Percentiles rank a stretch among this genome's conserved stretches.
These are phyloP conservation scores for Junonia oenone DNA, from an alignment of 2,888 invertebrate genomes.

Conservation along the genomic window DNA sequence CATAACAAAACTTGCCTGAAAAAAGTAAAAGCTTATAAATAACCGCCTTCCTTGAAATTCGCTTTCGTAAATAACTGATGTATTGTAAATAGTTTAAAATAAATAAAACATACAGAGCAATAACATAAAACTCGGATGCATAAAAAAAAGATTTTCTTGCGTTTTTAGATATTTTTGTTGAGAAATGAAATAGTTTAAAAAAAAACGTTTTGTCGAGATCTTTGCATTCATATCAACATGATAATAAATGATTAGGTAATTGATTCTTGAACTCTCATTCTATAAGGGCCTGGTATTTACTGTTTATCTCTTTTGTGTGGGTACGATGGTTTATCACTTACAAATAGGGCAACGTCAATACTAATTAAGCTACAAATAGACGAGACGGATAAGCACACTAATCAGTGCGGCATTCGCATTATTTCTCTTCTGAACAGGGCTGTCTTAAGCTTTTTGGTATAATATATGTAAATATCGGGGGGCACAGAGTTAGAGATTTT, in stretches of 20 bases:
- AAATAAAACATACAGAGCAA: not conserved
- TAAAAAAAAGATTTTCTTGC: not conserved
- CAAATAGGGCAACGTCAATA: not conserved
- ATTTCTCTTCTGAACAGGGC: no score
- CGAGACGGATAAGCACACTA: not conserved
- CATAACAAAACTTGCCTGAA: conserved; percentile 19
- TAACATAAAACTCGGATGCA: no score
- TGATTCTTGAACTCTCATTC: no score
- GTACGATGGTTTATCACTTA: not conserved
- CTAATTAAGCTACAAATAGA: not conserved
- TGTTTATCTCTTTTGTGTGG: not conserved
- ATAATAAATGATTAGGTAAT: no score
- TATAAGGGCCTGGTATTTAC: not conserved
- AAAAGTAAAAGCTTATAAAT: conserved; percentile 16
- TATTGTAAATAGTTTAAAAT: not conserved
- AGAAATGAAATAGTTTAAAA: not conserved
- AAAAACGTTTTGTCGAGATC: not conserved
- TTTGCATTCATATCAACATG: no score
- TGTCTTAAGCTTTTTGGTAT: no score
- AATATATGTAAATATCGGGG: no score
- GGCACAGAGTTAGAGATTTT: no score
- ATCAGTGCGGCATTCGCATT: not conserved
- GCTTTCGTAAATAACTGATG: conserved; percentile 7
- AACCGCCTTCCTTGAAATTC: conserved; percentile 11
- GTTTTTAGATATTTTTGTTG: not conserved